Evolutionary conservation across 2,113 vertebrate genomes (phyloP).

Genomic region (Sarotherodon lohbergeri): DNA sequence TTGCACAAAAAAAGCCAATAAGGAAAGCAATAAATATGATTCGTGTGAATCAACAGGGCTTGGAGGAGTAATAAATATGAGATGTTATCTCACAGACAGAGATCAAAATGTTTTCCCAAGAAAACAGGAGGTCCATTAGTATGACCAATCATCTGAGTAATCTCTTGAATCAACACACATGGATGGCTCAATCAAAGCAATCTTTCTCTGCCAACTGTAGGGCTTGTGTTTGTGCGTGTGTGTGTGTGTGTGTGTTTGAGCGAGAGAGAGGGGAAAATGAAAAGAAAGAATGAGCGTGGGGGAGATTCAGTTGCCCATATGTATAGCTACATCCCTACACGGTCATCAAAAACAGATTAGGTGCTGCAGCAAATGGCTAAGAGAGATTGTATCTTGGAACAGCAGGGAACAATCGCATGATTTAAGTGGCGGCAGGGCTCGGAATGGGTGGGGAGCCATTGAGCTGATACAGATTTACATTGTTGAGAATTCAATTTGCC

Average conservation of each 20-base stretch:
- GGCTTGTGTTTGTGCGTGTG: constrained; percentile 15
- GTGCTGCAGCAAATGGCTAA: constrained; percentile 74
- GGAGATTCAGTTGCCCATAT: constrained; percentile 55
- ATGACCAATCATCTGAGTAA: constrained; percentile 60
- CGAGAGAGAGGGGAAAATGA: background rate
- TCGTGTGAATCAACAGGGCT: constrained; percentile 6
- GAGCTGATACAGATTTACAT: constrained; percentile 82
- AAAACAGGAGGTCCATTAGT: constrained; percentile 63
- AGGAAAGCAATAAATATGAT: constrained; percentile 10
- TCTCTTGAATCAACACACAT: constrained; percentile 60
- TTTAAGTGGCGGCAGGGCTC: constrained; percentile 67
- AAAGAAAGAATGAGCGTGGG: constrained; percentile 14
- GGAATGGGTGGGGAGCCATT: constrained; percentile 52
- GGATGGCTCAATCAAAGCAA: constrained; percentile 55
- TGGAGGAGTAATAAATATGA: constrained; percentile 18
- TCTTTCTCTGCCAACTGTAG: constrained; percentile 50
- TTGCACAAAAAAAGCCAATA: background rate
- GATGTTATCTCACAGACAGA: constrained; percentile 22
- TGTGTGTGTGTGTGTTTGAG: background rate
- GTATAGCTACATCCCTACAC: constrained; percentile 69
- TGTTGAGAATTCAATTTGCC: constrained; percentile 87
- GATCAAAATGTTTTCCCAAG: constrained; percentile 30
- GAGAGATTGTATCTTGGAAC: constrained; percentile 68
- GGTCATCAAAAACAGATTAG: constrained; percentile 77
- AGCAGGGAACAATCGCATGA: constrained; percentile 77